A percentile compares a stretch with the other conserved stretches of the same genome.
phyloP scores from a whole-genome alignment of 92 coral and sea anemone genomes.

The Zoanthus solanderi region DNA sequence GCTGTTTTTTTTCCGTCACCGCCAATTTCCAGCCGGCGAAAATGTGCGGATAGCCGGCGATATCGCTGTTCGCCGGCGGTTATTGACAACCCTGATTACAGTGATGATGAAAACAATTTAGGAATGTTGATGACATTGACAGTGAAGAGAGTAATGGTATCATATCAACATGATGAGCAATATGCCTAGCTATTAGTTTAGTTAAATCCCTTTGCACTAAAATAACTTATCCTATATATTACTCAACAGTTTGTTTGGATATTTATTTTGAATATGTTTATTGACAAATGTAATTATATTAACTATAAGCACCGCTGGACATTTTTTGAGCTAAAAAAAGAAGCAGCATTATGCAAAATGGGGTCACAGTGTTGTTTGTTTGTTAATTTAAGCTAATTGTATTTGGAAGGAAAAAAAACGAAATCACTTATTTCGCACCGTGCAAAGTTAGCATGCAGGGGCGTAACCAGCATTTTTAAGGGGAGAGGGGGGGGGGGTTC shows the following conservation, averaged over 20 bases:
- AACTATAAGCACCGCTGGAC: not conserved
- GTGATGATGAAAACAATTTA: not conserved
- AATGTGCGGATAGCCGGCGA: not conserved
- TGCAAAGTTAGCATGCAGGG: too few species aligned
- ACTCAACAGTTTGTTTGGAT: not conserved
- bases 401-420: too few species aligned
- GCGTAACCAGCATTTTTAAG: too few species aligned
- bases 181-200: not conserved
- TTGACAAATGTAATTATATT: not conserved
- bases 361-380: too few species aligned
- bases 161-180: not conserved
- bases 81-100: not conserved
- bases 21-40: too few species aligned
- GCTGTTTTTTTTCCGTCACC: too few species aligned
- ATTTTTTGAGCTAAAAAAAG: not conserved
- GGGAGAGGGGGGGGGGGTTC: too few species aligned
- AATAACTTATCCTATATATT: not conserved
- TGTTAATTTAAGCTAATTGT: too few species aligned
- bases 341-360: too few species aligned
- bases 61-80: not conserved
- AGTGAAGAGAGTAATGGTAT: not conserved
- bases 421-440: too few species aligned
- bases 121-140: not conserved
- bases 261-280: slow-evolving; percentile 21
- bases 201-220: not conserved